A percentile compares a stretch with the other conserved stretches of the same genome.
These are phyloP conservation scores for Resseliella maxima DNA, from an alignment of 2,888 invertebrate genomes.

Conservation along the genomic window DNA sequence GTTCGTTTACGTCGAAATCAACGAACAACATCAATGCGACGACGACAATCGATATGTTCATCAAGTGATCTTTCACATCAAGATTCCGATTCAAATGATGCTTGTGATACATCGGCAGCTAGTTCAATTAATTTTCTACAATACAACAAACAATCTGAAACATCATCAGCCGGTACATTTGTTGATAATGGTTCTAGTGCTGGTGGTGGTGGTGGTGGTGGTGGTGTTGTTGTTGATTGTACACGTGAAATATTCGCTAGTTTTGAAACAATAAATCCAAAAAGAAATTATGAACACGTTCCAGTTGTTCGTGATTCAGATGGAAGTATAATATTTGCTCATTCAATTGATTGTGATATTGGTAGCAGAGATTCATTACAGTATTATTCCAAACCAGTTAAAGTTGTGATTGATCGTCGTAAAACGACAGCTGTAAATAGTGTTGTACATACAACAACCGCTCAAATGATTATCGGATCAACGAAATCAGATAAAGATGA, in stretches of 20 bases:
- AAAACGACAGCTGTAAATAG: slow-evolving; percentile 64
- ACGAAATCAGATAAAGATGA: not conserved
- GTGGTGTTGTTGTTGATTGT: slow-evolving; percentile 65
- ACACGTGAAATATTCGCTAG: slow-evolving; percentile 67
- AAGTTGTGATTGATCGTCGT: slow-evolving; percentile 62
- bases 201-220: slow-evolving; percentile 67
- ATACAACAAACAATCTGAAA: slow-evolving; percentile 68
- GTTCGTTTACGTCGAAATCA: slow-evolving; percentile 69
- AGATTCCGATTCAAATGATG: slow-evolving; percentile 66
- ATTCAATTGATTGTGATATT: slow-evolving; percentile 29
- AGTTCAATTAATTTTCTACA: slow-evolving; percentile 77
- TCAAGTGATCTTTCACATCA: slow-evolving; percentile 69
- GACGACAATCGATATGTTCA: slow-evolving; percentile 27
- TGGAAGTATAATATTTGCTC: slow-evolving; percentile 56
- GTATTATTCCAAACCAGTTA: slow-evolving; percentile 65
- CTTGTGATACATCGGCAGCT: slow-evolving; percentile 67
- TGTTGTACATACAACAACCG: slow-evolving; percentile 69
- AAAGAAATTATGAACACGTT: slow-evolving; percentile 59
- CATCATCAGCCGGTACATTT: slow-evolving; percentile 66
- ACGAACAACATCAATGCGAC: slow-evolving; percentile 60
- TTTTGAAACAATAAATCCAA: slow-evolving; percentile 59
- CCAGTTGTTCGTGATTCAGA: slow-evolving; percentile 59
- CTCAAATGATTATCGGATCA: slow-evolving; percentile 66
- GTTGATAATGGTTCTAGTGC: slow-evolving; percentile 67
- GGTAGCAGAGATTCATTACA: slow-evolving; percentile 63